Conservation (phyloP, 2,797 vertebrate species). For the Tapirus indicus region DNA sequence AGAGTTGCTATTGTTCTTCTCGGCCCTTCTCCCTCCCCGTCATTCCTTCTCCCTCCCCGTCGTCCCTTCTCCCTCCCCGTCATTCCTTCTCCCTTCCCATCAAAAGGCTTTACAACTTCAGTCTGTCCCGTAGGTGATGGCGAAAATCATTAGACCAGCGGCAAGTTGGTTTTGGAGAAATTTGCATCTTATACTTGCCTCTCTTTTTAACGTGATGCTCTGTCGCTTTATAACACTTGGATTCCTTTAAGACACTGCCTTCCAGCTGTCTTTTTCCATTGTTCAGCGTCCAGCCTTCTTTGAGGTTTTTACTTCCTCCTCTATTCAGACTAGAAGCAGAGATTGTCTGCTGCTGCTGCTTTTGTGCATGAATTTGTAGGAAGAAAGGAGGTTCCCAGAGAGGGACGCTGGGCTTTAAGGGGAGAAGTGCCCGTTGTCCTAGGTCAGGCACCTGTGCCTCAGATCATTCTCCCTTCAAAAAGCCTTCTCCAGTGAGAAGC, state of each 20-base stretch:
- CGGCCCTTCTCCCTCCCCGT: background rate
- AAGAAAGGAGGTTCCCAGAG: background rate
- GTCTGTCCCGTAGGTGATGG: background rate
- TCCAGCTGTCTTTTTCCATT: background rate
- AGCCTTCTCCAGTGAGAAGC: background rate
- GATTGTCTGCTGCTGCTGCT: background rate
- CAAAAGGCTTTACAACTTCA: background rate
- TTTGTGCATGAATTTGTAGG: background rate
- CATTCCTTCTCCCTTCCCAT: background rate
- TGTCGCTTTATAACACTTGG: background rate
- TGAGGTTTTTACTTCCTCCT: background rate
- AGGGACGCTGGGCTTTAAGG: background rate
- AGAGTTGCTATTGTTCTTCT: constrained; percentile 23
- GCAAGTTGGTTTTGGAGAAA: background rate
- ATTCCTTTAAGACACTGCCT: background rate
- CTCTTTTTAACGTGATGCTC: background rate
- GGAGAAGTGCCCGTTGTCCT: accelerated
- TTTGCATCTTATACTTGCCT: background rate
- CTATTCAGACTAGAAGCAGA: background rate
- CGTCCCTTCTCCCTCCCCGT: background rate
- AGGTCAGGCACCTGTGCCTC: background rate
- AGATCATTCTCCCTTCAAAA: background rate
- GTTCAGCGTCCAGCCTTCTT: constrained; percentile 40
- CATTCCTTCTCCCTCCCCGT: background rate
- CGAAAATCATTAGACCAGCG: accelerated